phyloP scores from a whole-genome alignment of 2,888 invertebrate species.

The Drosophila neonasuta region DNA sequence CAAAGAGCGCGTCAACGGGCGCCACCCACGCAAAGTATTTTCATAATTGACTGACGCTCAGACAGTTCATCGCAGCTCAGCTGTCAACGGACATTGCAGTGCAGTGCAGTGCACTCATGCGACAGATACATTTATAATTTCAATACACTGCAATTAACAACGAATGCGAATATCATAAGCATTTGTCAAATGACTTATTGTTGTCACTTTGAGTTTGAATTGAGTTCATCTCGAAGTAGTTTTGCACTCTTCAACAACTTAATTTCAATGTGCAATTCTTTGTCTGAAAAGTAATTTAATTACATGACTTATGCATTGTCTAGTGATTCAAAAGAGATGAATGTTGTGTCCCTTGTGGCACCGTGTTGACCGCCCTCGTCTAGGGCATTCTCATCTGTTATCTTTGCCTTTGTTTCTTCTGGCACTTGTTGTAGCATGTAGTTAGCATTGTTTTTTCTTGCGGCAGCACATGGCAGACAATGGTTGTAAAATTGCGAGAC shows the following conservation, averaged over 20 bases:
- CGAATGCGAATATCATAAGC: not conserved
- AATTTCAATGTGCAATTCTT: not conserved
- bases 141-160: constrained; percentile 14
- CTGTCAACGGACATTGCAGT: constrained; percentile 32
- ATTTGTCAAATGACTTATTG: not conserved
- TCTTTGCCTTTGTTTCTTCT: not conserved
- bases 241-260: not conserved
- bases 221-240: not conserved
- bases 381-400: not conserved
- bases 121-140: constrained; percentile 42
- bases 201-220: not conserved
- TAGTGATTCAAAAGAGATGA: not conserved
- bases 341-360: not conserved
- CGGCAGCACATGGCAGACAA: constrained; percentile 40
- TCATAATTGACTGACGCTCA: constrained; percentile 51
- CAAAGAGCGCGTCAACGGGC: constrained; percentile 46
- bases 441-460: constrained; percentile 26
- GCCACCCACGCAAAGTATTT: constrained; percentile 46
- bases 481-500: constrained; percentile 41
- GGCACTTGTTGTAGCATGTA: not conserved
- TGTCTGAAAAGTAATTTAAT: not conserved
- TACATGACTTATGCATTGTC: not conserved
- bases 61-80: not conserved
- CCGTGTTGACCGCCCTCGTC: constrained; percentile 7
- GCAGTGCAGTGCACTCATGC: constrained; percentile 41